Evolutionary conservation across 1,140 invertebrate genomes (phyloP).

Genomic region (Drosophila ananassae): DNA sequence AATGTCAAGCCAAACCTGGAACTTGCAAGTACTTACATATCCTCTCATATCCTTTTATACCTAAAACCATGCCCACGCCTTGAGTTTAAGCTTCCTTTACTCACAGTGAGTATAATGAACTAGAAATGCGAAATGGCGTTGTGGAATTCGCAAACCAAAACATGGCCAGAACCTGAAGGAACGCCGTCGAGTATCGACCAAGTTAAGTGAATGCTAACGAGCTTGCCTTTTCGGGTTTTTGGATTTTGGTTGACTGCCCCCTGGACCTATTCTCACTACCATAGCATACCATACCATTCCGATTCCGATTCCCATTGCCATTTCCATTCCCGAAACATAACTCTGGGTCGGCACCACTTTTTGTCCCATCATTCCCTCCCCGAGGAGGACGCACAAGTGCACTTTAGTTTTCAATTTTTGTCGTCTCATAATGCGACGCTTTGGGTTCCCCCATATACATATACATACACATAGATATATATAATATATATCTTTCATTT

Average conservation of each 20-base stretch:
- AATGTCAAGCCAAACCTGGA: not conserved
- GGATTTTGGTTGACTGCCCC: conserved; percentile 35
- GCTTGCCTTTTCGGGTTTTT: conserved; percentile 44
- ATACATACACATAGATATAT: not conserved
- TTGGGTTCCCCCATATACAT: conserved; percentile 18
- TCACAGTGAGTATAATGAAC: conserved; percentile 49
- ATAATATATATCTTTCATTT: conserved; percentile 28
- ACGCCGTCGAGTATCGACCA: conserved; percentile 30
- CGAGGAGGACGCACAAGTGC: conserved; percentile 62
- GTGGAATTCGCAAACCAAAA: conserved; percentile 60
- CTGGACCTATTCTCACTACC: conserved; percentile 7
- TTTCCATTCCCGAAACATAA: conserved; percentile 32
- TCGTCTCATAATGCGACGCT: conserved; percentile 72
- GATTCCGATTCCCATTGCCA: conserved; percentile 18
- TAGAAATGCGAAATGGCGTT: conserved; percentile 41
- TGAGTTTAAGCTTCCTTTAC: too few species aligned
- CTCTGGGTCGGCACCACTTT: conserved; percentile 2
- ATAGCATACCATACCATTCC: conserved; percentile 4
- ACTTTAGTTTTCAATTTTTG: conserved; percentile 77
- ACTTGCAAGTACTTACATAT: not conserved
- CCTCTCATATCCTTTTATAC: not conserved
- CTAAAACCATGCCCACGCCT: conserved; percentile 8
- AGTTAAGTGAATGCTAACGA: conserved; percentile 67
- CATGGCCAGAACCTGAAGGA: conserved; percentile 37
- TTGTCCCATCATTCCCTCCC: conserved; percentile 18